These are phyloP conservation scores for Scaptodrosophila latifasciaeformis DNA, from an alignment of 2,888 invertebrate species.

Conservation along the genomic window DNA sequence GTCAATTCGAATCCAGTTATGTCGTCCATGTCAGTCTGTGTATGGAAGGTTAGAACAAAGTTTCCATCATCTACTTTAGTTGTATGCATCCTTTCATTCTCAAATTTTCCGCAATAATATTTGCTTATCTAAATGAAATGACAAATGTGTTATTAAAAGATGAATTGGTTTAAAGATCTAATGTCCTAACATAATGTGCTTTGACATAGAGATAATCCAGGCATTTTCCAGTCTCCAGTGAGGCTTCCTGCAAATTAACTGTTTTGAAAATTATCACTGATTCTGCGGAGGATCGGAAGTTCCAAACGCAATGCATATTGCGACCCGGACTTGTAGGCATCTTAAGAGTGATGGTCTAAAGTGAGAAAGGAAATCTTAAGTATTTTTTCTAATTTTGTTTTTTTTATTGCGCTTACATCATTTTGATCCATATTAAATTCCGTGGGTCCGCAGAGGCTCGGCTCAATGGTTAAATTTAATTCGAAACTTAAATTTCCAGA, in stretches of 20 bases:
- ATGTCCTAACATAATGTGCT: slow-evolving; percentile 24
- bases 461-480: slow-evolving; percentile 77
- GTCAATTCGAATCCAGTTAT: slow-evolving; percentile 51
- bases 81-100: background rate
- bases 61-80: background rate
- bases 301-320: slow-evolving; percentile 79
- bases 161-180: too few species aligned
- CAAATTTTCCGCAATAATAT: too few species aligned
- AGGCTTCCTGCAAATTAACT: slow-evolving; percentile 76
- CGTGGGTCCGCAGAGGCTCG: slow-evolving; percentile 78
- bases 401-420: slow-evolving; percentile 50
- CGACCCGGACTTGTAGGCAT: slow-evolving; percentile 74
- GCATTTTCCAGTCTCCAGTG: slow-evolving; percentile 68
- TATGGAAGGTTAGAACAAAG: slow-evolving; percentile 57
- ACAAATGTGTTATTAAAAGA: too few species aligned
- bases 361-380: background rate
- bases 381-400: too few species aligned
- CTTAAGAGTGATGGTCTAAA: slow-evolving; percentile 38
- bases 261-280: slow-evolving; percentile 77
- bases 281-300: slow-evolving; percentile 62
- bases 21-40: slow-evolving; percentile 36
- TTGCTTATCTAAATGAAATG: too few species aligned
- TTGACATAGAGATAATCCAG: slow-evolving; percentile 57
- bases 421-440: slow-evolving; percentile 71
- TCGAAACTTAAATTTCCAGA: slow-evolving; percentile 79